Base-by-base conservation (phyloP, 2,113 vertebrate species). In the Aegypius monachus region DNA sequence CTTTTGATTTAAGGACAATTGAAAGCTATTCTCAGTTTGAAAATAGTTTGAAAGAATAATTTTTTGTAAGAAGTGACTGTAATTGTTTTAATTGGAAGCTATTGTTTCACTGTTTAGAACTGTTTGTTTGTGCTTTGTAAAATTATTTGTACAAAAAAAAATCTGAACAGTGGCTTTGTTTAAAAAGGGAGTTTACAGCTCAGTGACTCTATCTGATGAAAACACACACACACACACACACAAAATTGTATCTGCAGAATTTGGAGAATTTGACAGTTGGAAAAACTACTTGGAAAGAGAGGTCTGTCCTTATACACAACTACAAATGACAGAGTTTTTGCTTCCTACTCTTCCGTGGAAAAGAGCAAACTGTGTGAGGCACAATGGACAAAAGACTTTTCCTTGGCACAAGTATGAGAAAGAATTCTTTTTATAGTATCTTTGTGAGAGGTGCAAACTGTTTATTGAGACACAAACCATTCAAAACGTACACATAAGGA, bases 71-170 rank as follows among this genome's bases (percentile, higher is more conserved):
- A 94, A 97, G 36, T 38, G 11, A 91, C 27, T 88, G 21, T 26
- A 91, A 95, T 81, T 96, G 42, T 88, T 95, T 83, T 93, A 95
- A 93, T 53, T 94, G 67, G 74, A 93, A 36, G 25, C 40, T 93
- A 83, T 20, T 67, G 34, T 45, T 67, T 32, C 9, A 7, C 40
- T 95, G 58, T 43, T 87, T 25, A 81, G 38, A 87, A 75, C 34
- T 31, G 32, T 77, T 83, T 62, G 58, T 84, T 68, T 84, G 25
- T 56, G 61, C 19, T 91, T 71, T 87, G 38, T 7, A 86, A 82
- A 94, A 84, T 65, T 21, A 48, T 66, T 73, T 88, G 25, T 38
- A 42, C 0, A 14, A 82, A 65, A 83, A 27, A 22, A 17, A 17
- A 36, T 15, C 29, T 34, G n/a, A 87, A 65, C 7, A 36, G 21